These are phyloP conservation scores for Larimichthys crocea DNA, from an alignment of 2,113 vertebrate genomes.

Conservation along the genomic window DNA sequence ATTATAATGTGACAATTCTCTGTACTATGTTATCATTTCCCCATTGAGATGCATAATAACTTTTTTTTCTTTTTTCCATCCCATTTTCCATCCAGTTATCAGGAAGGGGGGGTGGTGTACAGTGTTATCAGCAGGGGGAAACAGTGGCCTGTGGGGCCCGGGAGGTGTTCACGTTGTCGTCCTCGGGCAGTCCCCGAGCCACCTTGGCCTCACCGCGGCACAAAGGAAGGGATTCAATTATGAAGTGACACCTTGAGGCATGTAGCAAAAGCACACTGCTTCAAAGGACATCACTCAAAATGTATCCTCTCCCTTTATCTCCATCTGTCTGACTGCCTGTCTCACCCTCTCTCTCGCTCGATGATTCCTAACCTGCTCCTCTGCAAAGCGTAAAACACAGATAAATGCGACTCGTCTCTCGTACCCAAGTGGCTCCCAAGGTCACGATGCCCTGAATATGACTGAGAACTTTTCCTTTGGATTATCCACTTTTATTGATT, in stretches of 20 bases:
- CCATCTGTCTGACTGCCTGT: constrained; percentile 19
- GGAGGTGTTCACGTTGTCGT: constrained; percentile 28
- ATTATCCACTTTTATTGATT: constrained; percentile 66
- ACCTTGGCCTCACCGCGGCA: constrained; percentile 38
- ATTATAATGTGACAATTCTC: constrained; percentile 69
- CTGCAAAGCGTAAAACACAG: constrained; percentile 16
- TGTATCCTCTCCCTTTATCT: constrained; percentile 40
- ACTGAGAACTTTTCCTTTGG: constrained; percentile 51
- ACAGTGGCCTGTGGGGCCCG: background rate
- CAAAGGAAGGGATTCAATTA: constrained; percentile 69
- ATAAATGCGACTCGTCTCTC: background rate
- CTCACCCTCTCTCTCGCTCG: constrained; percentile 28
- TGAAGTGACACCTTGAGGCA: constrained; percentile 53
- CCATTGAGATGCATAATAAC: constrained; percentile 64
- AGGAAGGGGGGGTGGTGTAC: constrained; percentile 22
- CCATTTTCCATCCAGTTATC: constrained; percentile 23
- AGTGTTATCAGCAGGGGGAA: constrained; percentile 32
- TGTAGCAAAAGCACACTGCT: constrained; percentile 45
- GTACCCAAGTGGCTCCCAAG: constrained; percentile 9
- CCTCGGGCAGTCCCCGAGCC: constrained; percentile 41
- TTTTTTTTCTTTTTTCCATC: constrained; percentile 44
- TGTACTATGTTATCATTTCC: constrained; percentile 40
- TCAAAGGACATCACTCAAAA: constrained; percentile 49
- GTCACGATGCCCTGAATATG: constrained; percentile 42
- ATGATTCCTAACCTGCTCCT: constrained; percentile 3